These are phyloP conservation scores for Zeugodacus cucurbitae DNA, from an alignment of 1,140 invertebrate genomes.

Conservation along the genomic window DNA sequence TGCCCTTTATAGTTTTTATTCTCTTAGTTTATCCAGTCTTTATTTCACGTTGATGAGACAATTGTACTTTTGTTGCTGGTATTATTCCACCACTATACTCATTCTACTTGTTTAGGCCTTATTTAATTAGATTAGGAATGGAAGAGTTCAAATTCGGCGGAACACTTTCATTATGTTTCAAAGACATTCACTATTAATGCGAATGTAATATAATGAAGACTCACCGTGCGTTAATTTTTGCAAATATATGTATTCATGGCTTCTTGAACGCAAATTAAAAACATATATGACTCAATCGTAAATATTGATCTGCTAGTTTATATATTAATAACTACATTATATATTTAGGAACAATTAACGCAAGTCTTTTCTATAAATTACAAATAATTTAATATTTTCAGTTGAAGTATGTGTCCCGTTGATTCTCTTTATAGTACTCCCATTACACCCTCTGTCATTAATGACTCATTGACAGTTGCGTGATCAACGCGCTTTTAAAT, in stretches of 20 bases:
- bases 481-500: conserved; percentile 37
- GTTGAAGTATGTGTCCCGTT: not conserved
- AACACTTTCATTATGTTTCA: not conserved
- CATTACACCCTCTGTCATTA: not conserved
- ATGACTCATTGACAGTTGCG: conserved; percentile 45
- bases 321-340: not conserved
- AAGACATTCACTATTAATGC: not conserved
- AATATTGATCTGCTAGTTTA: not conserved
- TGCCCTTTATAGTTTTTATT: not conserved
- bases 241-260: not conserved
- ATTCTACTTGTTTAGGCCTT: conserved; percentile 36
- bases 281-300: not conserved
- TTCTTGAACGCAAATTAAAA: not conserved
- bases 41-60: conserved; percentile 41
- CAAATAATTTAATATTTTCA: not conserved
- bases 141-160: not conserved
- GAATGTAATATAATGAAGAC: not conserved
- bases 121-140: conserved; percentile 35
- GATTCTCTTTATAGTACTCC: not conserved
- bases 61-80: conserved; percentile 44
- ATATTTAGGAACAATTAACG: not conserved
- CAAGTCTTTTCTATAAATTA: not conserved
- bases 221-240: not conserved
- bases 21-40: not conserved
- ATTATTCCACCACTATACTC: conserved; percentile 48